A percentile compares a stretch with the other conserved stretches of the same genome.
Evolutionary conservation across 1,140 invertebrate species (phyloP).

Genomic region (Caenorhabditis remanei): DNA sequence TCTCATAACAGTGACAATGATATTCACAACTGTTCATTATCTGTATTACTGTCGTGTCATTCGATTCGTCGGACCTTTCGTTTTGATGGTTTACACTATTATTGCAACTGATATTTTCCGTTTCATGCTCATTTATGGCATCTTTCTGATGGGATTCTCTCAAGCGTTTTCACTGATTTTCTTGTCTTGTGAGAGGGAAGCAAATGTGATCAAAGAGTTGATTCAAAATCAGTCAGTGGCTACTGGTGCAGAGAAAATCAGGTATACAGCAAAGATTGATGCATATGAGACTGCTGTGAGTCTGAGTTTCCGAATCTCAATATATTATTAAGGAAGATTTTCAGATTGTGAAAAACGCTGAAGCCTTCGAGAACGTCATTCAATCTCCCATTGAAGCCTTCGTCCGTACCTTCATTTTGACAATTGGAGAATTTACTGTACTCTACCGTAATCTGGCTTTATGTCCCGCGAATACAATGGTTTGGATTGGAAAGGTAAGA

Average conservation of each 20-base stretch:
- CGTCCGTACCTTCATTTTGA: constrained; percentile 97
- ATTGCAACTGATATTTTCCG: constrained; percentile 92
- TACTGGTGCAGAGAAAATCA: background rate
- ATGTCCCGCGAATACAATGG: constrained; percentile 67
- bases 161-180: constrained; percentile 95
- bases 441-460: constrained; percentile 89
- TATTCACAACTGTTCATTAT: constrained; percentile 92
- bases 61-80: constrained; percentile 96
- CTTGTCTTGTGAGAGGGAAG: constrained; percentile 83
- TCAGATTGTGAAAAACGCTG: constrained; percentile 42
- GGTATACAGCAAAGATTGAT: background rate
- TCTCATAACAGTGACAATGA: constrained; percentile 91
- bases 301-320: background rate
- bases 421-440: constrained; percentile 93
- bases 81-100: constrained; percentile 99
- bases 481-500: constrained; percentile 66
- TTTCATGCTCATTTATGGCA: constrained; percentile 94
- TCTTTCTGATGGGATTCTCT: constrained; percentile 97
- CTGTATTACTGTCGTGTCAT: constrained; percentile 98
- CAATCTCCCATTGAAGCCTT: constrained; percentile 88
- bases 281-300: constrained; percentile 40
- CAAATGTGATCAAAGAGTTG: constrained; percentile 30
- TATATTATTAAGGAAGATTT: background rate
- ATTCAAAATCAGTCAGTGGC: constrained; percentile 10
- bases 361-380: constrained; percentile 75